Conservation (phyloP, 2,888 invertebrate species). For the Ochropacha duplaris region DNA sequence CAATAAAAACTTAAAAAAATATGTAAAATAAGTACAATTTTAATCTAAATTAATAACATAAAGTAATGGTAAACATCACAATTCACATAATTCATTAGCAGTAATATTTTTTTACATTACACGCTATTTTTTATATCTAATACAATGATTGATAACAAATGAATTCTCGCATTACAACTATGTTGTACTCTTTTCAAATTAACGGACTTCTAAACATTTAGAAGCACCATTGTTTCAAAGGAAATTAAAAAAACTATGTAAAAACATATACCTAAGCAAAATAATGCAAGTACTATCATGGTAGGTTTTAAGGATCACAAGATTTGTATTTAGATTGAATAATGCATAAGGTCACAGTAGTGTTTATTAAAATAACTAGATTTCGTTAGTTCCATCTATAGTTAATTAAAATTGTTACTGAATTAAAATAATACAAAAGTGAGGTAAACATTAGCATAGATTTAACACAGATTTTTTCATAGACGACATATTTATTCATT, state of each 20-base stretch:
- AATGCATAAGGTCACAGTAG: not conserved
- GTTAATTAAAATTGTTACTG: not conserved
- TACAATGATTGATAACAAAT: not conserved
- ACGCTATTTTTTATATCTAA: not conserved
- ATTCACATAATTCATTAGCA: slow-evolving; percentile 21
- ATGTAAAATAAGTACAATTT: slow-evolving; percentile 15
- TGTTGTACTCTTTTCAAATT: not conserved
- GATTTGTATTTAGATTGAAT: not conserved
- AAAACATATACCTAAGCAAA: not conserved
- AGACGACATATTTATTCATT: not conserved
- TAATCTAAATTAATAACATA: slow-evolving; percentile 25
- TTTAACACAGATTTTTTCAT: not conserved
- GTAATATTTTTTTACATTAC: not conserved
- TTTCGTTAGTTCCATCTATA: not conserved
- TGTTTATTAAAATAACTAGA: not conserved
- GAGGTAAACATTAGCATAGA: not conserved
- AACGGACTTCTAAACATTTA: not conserved
- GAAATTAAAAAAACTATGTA: not conserved
- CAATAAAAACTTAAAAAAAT: slow-evolving; percentile 35
- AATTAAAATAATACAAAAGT: not conserved
- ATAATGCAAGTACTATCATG: not conserved
- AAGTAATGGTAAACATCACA: slow-evolving; percentile 74
- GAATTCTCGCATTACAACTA: not conserved
- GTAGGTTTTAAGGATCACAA: too few species aligned
- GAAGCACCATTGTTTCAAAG: not conserved